phyloP scores from a whole-genome alignment of 35 echinoderm and acorn worm species.

The Diadema setosum region DNA sequence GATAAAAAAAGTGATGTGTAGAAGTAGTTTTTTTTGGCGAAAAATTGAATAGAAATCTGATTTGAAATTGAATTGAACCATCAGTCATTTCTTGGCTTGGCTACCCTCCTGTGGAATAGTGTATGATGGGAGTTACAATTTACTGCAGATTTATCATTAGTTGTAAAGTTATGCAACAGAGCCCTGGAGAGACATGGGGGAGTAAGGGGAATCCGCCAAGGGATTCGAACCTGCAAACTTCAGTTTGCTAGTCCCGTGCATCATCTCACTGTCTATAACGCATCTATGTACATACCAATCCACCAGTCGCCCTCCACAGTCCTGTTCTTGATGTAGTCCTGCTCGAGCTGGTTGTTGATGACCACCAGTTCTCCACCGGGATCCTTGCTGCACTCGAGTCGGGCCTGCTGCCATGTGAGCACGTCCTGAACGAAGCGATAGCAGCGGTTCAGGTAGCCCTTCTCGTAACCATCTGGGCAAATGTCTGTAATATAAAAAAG shows the following conservation, averaged over 20 bases:
- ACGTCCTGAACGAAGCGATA: slow-evolving; percentile 50
- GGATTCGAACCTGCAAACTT: too few relatives aligned
- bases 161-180: too few relatives aligned
- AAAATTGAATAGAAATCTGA: neutral
- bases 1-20: too few relatives aligned
- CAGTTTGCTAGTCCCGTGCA: neutral
- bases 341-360: slow-evolving; percentile 60
- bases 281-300: slow-evolving; percentile 33
- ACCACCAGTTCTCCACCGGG: slow-evolving; percentile 61
- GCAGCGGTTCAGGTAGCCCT: slow-evolving; percentile 40
- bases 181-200: too few relatives aligned
- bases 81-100: neutral
- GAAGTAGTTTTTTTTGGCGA: too few relatives aligned
- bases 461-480: slow-evolving; percentile 59
- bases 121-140: too few relatives aligned
- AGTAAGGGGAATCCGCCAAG: too few relatives aligned
- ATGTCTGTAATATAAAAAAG: too few relatives aligned
- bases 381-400: slow-evolving; percentile 50
- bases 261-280: neutral
- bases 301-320: slow-evolving; percentile 54
- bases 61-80: neutral
- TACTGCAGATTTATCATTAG: too few relatives aligned
- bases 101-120: too few relatives aligned
- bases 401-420: slow-evolving; percentile 55
- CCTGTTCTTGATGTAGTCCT: slow-evolving; percentile 38